Conservation (phyloP, 2,113 vertebrate species). For the Myocastor coypus region DNA sequence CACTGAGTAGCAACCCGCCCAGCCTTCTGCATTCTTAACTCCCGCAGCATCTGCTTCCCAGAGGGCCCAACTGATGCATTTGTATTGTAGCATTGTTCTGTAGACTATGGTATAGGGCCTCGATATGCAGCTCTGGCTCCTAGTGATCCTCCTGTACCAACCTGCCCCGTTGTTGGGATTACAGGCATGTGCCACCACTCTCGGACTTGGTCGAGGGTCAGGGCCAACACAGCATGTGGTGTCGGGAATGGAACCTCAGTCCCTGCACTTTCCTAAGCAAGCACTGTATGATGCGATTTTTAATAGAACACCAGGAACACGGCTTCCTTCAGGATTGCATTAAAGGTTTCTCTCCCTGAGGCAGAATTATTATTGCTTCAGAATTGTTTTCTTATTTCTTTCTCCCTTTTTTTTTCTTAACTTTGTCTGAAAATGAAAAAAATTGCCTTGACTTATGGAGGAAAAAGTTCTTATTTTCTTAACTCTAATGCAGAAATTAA, state of each 20-base stretch:
- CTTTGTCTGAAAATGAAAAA: slow-evolving; percentile 59
- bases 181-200: too few relatives aligned
- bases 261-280: too few relatives aligned
- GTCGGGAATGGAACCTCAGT: too few relatives aligned
- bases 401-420: not conserved
- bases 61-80: not conserved
- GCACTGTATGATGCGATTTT: slow-evolving; percentile 58
- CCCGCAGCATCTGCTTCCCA: not conserved
- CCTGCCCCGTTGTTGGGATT: too few relatives aligned
- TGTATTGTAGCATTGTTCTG: slow-evolving; percentile 31
- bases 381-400: not conserved
- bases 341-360: slow-evolving; percentile 66
- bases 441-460: slow-evolving; percentile 51
- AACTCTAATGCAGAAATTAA: slow-evolving; percentile 46
- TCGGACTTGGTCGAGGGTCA: too few relatives aligned
- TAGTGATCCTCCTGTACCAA: too few relatives aligned
- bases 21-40: not conserved
- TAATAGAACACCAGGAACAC: slow-evolving; percentile 32
- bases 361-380: slow-evolving; percentile 47
- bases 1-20: not conserved
- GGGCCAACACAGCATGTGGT: too few relatives aligned
- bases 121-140: too few relatives aligned
- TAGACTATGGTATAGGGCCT: not conserved
- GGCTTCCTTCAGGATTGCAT: slow-evolving; percentile 59
- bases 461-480: slow-evolving; percentile 45